Evolutionary conservation across 2,888 invertebrate genomes (phyloP).

Genomic region (Icerya purchasi): DNA sequence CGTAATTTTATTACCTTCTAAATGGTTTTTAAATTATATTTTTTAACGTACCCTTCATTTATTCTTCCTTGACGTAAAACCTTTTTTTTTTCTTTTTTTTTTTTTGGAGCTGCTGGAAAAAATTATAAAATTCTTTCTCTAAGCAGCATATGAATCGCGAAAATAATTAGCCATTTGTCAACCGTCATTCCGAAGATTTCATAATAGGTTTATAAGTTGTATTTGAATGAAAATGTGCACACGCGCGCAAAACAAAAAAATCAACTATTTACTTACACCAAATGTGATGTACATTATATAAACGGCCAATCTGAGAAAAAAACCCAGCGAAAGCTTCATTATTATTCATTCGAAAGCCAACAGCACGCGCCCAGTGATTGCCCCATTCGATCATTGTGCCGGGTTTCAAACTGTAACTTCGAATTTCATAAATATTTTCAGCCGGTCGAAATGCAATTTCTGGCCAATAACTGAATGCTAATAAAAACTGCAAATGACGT

Average conservation of each 20-base stretch:
- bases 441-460: slow-evolving; percentile 45
- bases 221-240: too few relatives aligned
- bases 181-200: too few relatives aligned
- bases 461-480: slow-evolving; percentile 97
- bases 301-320: slow-evolving; percentile 89
- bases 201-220: too few relatives aligned
- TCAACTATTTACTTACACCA: slow-evolving; percentile 61
- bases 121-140: too few relatives aligned
- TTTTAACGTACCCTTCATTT: too few relatives aligned
- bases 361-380: slow-evolving; percentile 93
- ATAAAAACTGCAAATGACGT: slow-evolving; percentile 73
- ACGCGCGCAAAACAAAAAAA: slow-evolving; percentile 4
- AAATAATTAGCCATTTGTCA: too few relatives aligned
- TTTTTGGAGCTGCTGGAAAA: too few relatives aligned
- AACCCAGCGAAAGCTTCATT: slow-evolving; percentile 94
- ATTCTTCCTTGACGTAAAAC: too few relatives aligned
- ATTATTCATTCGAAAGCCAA: slow-evolving; percentile 69
- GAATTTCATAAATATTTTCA: slow-evolving; percentile 76
- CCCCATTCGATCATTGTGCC: slow-evolving; percentile 99
- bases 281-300: slow-evolving; percentile 95
- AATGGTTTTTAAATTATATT: too few relatives aligned
- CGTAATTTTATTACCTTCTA: too few relatives aligned
- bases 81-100: too few relatives aligned
- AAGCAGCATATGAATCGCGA: too few relatives aligned
- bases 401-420: slow-evolving; percentile 78